Conservation (phyloP, 2,797 vertebrate species). For the Paedocypris micromegethes region DNA sequence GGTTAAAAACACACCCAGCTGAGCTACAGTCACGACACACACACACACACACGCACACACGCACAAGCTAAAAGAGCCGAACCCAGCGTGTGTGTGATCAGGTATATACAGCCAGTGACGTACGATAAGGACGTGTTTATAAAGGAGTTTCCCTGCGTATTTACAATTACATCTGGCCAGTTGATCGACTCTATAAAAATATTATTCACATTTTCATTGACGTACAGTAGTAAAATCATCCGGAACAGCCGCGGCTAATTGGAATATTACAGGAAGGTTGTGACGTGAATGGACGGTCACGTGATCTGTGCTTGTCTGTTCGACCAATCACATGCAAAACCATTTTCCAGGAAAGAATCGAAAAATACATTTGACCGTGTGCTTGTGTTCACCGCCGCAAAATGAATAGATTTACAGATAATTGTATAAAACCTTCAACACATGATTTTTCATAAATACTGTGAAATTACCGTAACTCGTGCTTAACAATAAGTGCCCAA, state of each 20-base stretch:
- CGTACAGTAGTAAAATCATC: constrained; percentile 76
- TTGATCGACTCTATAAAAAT: constrained; percentile 93
- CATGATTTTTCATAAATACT: constrained; percentile 1
- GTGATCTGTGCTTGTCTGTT: constrained; percentile 67
- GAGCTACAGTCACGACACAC: constrained; percentile 81
- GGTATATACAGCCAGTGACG: constrained; percentile 66
- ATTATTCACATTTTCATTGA: constrained; percentile 91
- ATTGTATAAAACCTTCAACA: neutral
- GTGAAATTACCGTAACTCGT: neutral
- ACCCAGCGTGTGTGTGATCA: constrained; percentile 72
- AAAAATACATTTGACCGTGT: constrained; percentile 6
- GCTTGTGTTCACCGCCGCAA: constrained; percentile 15
- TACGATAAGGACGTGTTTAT: constrained; percentile 64
- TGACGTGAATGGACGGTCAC: constrained; percentile 49
- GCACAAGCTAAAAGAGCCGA: constrained; percentile 63
- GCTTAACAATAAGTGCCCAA: constrained; percentile 2
- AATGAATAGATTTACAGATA: neutral
- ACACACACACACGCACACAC: constrained; percentile 38
- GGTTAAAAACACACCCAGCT: constrained; percentile 75
- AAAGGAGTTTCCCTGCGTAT: constrained; percentile 72
- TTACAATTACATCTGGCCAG: constrained; percentile 90
- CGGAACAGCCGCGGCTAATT: constrained; percentile 54
- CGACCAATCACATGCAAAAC: constrained; percentile 13
- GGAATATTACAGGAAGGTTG: constrained; percentile 52
- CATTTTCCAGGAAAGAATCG: constrained; percentile 21